Base-by-base conservation (phyloP, 1,140 invertebrate genomes). In the Goniozus legneri region DNA sequence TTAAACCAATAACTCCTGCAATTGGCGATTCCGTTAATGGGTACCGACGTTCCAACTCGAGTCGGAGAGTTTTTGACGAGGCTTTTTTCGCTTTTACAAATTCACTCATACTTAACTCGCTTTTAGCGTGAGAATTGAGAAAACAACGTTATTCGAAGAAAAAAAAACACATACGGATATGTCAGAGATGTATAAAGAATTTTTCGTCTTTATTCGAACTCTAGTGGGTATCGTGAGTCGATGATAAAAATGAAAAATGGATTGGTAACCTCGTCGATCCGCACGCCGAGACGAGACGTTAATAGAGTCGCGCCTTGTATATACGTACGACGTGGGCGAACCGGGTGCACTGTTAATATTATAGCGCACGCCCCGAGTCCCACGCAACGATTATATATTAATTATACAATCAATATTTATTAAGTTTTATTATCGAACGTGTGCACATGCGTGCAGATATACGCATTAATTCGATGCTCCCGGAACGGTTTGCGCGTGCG, bases 401-500 rank as follows among this genome's bases (percentile, higher is more conserved):
- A 73, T 71, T 70, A 70, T 70, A 74, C 63, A 67, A 74, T 74
- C 68, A 70, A 74, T 74, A 74, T 74, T 71, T 73, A 71, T 73
- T 62, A 62, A 69, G 61, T 61, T 68, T n/a, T 56, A 69, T 67
- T 70, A 63, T 52, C 39, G 35, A 51, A 50, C 47, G 37, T 32
- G n/a, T n/a, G 35, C 30, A 14, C 14, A 43, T 35, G 48, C 57
- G 56, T 54, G 49, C 60, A 55, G 54, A n/a, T 48, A 51, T 45
- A 45, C 46, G 43, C 47, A 70, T 69, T 68, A 67, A 67, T 69
- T 71, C 62, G 62, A 71, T 73, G 64, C 57, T 55, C 24, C n/a
- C 24, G 24, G 4, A 6, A 27, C 24, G 24, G 4, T 27, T n/a
- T n/a, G n/a, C n/a, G 51, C 44, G 49, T 43, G 47, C 48, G 48